A percentile compares a stretch with the other conserved stretches of the same genome.
Conservation (phyloP, 2,113 vertebrate genomes). For the Psettodes erumei region DNA sequence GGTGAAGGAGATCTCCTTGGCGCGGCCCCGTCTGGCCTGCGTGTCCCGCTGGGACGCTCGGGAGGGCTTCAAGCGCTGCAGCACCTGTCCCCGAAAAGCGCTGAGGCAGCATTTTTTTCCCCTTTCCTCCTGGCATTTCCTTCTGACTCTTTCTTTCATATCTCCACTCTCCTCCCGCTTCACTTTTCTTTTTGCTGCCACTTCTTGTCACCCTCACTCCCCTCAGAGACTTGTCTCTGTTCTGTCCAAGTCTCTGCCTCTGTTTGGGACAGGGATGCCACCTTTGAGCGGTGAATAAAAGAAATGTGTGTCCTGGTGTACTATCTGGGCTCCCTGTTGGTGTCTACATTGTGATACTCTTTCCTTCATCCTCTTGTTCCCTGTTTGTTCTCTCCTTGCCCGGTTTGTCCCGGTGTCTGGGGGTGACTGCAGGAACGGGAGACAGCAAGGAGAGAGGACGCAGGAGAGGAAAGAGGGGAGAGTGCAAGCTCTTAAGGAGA, state of each 20-base stretch:
- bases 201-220: conserved; percentile 28
- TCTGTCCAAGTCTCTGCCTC: conserved; percentile 24
- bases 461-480: conserved; percentile 68
- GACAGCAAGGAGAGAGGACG: conserved; percentile 60
- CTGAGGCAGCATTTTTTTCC: conserved; percentile 41
- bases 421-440: conserved; percentile 48
- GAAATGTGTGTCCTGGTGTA: conserved; percentile 3
- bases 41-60: conserved; percentile 41
- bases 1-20: conserved; percentile 58
- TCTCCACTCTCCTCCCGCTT: conserved; percentile 37
- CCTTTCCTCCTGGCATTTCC: conserved; percentile 40
- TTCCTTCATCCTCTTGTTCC: conserved; percentile 29
- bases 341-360: conserved; percentile 47
- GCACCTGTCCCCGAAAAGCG: conserved; percentile 65
- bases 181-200: conserved; percentile 35
- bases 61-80: conserved; percentile 33
- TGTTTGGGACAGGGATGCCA: conserved; percentile 20
- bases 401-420: conserved; percentile 44
- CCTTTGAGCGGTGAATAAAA: conserved; percentile 17
- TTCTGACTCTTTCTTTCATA: conserved; percentile 21
- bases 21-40: conserved; percentile 43
- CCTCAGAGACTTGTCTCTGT: conserved; percentile 25
- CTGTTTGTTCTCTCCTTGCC: conserved; percentile 61
- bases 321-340: conserved; percentile 41
- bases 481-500: conserved; percentile 82